Evolutionary conservation across 2,888 invertebrate species (phyloP).

Genomic region (Phengaris arion): DNA sequence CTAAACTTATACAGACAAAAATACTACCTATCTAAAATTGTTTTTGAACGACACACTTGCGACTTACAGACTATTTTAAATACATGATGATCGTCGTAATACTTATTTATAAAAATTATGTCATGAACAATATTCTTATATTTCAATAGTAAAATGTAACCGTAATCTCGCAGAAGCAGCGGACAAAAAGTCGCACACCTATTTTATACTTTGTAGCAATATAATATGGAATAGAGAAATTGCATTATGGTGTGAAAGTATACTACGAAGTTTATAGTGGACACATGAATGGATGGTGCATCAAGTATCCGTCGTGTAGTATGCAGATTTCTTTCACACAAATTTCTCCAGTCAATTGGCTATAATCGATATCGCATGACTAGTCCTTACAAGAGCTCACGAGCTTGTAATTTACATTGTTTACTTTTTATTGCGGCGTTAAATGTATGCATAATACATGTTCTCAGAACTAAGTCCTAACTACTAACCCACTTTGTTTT

Average conservation of each 20-base stretch:
- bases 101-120: constrained; percentile 15
- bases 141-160: not conserved
- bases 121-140: not conserved
- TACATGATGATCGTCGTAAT: not conserved
- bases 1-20: not conserved
- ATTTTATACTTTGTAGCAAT: not conserved
- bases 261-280: not conserved
- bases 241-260: not conserved
- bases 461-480: not conserved
- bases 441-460: constrained; percentile 1
- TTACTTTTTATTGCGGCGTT: constrained; percentile 18
- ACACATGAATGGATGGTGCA: not conserved
- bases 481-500: not conserved
- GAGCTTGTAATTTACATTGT: constrained; percentile 12
- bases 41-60: not conserved
- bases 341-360: constrained; percentile 13
- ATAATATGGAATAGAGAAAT: not conserved
- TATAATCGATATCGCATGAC: constrained; percentile 12
- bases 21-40: not conserved
- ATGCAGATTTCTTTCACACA: constrained; percentile 17
- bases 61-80: not conserved
- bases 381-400: not conserved
- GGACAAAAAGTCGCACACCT: not conserved
- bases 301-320: not conserved
- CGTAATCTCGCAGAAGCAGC: not conserved